Conservation (phyloP, 2,113 vertebrate genomes). For the Neomonachus schauinslandi region DNA sequence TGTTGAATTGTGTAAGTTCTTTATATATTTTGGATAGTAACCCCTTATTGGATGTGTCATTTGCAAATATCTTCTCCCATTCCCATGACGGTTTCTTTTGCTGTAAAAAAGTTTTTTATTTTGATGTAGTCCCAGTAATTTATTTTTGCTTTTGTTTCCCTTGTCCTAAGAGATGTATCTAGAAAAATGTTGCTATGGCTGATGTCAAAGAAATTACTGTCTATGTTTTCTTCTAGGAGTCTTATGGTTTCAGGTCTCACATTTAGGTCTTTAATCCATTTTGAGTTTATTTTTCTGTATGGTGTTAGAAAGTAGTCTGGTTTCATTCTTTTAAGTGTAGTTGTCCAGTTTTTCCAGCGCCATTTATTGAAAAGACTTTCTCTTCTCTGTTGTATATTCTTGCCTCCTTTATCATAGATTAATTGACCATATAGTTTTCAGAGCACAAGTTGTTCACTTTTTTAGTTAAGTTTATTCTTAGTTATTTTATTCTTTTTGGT, state of each 20-base stretch:
- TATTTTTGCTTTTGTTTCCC: not conserved
- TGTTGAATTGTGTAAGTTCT: not conserved
- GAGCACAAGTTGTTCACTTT: not conserved
- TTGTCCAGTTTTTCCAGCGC: not conserved
- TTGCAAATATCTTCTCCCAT: not conserved
- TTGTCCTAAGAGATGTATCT: not conserved
- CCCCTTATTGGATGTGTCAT: not conserved
- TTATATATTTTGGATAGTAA: not conserved
- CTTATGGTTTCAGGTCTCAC: not conserved
- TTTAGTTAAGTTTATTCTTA: not conserved
- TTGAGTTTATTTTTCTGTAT: not conserved
- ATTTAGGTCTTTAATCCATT: not conserved
- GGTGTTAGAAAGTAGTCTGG: not conserved
- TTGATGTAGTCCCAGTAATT: not conserved
- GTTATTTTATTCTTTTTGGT: not conserved
- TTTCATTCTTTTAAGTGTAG: not conserved
- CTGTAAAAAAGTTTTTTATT: not conserved
- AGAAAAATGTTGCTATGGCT: not conserved
- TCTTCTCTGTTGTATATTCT: not conserved
- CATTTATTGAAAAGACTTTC: not conserved
- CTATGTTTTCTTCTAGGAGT: not conserved
- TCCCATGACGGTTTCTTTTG: not conserved
- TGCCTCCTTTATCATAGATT: not conserved
- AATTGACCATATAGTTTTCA: not conserved
- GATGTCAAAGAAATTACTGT: not conserved